Percentiles rank a stretch among this genome's conserved stretches.
Conservation (phyloP, 2,113 vertebrate genomes). For the Datnioides undecimradiatus region DNA sequence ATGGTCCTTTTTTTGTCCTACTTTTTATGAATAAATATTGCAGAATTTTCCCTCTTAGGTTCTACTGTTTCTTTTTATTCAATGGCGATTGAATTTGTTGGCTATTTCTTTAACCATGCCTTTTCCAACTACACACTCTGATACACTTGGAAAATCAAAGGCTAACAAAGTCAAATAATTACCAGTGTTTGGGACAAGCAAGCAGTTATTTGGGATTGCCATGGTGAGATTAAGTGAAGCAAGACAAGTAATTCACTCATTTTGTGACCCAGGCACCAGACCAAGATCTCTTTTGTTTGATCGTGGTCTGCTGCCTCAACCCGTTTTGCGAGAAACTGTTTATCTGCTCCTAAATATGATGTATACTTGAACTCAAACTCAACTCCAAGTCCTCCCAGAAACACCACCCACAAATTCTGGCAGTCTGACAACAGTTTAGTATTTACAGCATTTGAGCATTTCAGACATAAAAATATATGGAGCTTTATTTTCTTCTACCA, state of each 20-base stretch:
- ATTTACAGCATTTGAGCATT: not conserved
- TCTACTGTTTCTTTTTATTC: not conserved
- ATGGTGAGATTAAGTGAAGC: not conserved
- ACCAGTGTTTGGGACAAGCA: not conserved
- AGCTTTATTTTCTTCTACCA: not conserved
- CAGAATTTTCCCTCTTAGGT: not conserved
- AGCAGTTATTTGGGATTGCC: not conserved
- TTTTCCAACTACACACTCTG: not conserved
- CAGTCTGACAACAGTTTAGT: not conserved
- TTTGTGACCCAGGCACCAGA: not conserved
- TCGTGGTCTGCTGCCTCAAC: too few relatives aligned
- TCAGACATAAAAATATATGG: not conserved
- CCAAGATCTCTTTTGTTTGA: too few relatives aligned
- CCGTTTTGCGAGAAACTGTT: not conserved
- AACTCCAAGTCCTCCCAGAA: not conserved
- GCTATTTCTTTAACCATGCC: not conserved
- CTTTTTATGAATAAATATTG: too few relatives aligned
- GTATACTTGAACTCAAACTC: not conserved
- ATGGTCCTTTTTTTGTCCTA: too few relatives aligned
- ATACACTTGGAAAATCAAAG: not conserved
- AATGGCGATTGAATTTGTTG: not conserved
- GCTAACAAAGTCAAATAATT: not conserved
- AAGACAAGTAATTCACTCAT: not conserved
- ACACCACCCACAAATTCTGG: not conserved
- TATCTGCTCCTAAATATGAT: not conserved